Percentiles rank a stretch among this genome's conserved stretches.
These are phyloP conservation scores for Cydia strobilella DNA, from an alignment of 1,140 invertebrate species.

Conservation along the genomic window DNA sequence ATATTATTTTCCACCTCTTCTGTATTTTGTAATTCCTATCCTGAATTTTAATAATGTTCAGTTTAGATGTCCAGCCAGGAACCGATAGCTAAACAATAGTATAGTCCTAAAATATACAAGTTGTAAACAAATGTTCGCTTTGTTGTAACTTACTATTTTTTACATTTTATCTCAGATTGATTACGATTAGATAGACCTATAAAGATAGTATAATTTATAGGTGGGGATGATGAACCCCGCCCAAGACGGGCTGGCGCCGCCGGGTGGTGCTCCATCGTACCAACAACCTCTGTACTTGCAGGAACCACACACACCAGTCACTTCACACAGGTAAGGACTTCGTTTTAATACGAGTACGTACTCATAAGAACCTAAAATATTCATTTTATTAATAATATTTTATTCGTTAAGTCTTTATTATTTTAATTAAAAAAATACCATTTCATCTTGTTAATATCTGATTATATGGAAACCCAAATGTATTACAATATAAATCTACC, in stretches of 20 bases:
- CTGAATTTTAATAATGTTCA: not conserved
- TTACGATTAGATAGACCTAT: too few species aligned
- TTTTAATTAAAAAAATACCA: too few species aligned
- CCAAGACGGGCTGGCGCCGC: conserved; percentile 84
- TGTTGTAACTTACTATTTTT: not conserved
- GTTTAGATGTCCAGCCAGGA: not conserved
- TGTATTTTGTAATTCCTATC: not conserved
- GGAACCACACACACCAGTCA: conserved; percentile 80
- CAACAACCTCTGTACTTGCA: conserved; percentile 86
- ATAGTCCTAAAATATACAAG: not conserved
- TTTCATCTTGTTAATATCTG: not conserved
- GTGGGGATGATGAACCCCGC: conserved; percentile 84
- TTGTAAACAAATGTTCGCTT: conserved; percentile 5
- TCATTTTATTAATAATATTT: not conserved
- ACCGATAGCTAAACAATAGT: not conserved
- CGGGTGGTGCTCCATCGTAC: conserved; percentile 83
- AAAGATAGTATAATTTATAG: conserved; percentile 40
- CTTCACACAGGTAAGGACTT: conserved; percentile 64
- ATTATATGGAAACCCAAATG: not conserved
- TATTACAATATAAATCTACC: conserved; percentile 45
- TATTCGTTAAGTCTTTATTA: too few species aligned
- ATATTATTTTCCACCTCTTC: not conserved
- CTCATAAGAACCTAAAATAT: not conserved
- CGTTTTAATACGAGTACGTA: too few species aligned
- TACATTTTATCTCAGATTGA: not conserved